Conservation (phyloP, 2,797 vertebrate genomes). For the Peromyscus attwateri region DNA sequence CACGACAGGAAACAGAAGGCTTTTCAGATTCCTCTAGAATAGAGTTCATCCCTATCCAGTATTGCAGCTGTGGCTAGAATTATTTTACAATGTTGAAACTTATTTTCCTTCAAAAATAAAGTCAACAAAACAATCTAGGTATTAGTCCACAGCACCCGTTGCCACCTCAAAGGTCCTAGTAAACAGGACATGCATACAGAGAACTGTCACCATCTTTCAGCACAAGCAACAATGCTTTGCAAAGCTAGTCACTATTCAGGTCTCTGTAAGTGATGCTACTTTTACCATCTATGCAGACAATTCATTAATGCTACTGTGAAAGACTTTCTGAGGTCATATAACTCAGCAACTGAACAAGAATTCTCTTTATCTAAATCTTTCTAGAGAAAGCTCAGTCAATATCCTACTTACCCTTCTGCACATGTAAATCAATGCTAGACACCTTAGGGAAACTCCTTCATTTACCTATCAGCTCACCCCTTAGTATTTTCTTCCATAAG, state of each 20-base stretch:
- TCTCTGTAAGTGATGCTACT: conserved; percentile 30
- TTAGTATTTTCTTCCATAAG: conserved; percentile 47
- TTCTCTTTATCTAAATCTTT: conserved; percentile 47
- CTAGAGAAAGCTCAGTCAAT: conserved; percentile 61
- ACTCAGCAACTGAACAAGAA: conserved; percentile 64
- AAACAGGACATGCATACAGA: conserved; percentile 8
- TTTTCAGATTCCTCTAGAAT: conserved; percentile 79
- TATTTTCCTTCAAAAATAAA: conserved; percentile 77
- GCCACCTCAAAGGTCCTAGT: conserved; percentile 30
- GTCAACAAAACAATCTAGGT: conserved; percentile 68
- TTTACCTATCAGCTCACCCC: conserved; percentile 56
- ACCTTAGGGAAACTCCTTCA: conserved; percentile 58
- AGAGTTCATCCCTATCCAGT: conserved; percentile 80
- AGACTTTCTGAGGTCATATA: conserved; percentile 71
- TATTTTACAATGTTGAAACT: conserved; percentile 79
- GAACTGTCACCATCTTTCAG: conserved; percentile 55
- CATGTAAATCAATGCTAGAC: conserved; percentile 70
- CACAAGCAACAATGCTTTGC: conserved; percentile 34
- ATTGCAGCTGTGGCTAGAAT: conserved; percentile 76
- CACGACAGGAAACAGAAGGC: conserved; percentile 75
- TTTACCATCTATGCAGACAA: conserved; percentile 64
- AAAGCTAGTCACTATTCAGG: conserved; percentile 71
- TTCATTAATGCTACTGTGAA: conserved; percentile 66
- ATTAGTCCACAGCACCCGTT: conserved; percentile 57
- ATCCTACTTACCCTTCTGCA: conserved; percentile 58